A percentile compares a stretch with the other conserved stretches of the same genome.
Conservation (phyloP, 2,888 invertebrate species). For the Panopea generosa region DNA sequence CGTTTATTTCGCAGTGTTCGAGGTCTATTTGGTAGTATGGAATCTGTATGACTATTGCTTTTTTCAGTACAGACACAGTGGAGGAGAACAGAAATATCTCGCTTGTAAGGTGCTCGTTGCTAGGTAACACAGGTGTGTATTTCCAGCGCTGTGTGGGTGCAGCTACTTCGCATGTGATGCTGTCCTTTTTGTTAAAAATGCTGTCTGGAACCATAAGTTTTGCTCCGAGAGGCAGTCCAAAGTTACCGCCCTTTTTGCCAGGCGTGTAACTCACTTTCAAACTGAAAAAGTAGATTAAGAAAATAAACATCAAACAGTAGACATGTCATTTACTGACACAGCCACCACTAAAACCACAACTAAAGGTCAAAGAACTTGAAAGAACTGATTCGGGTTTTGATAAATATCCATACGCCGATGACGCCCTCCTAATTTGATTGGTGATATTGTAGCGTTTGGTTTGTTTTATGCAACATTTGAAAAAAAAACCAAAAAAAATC, state of each 20-base stretch:
- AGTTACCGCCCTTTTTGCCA: conserved; percentile 81
- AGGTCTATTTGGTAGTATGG: conserved; percentile 74
- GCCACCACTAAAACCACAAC: no score
- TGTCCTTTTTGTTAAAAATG: conserved; percentile 77
- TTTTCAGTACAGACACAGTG: conserved; percentile 68
- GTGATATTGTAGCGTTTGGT: no score
- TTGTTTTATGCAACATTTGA: no score
- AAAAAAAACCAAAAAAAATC: no score
- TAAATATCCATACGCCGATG: no score
- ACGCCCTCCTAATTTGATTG: no score
- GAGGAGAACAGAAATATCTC: conserved; percentile 76
- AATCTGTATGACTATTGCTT: conserved; percentile 71
- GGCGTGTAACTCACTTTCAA: conserved; percentile 74
- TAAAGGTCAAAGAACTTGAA: no score
- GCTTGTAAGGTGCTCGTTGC: conserved; percentile 73
- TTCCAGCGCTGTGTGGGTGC: conserved; percentile 77
- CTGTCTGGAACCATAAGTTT: conserved; percentile 78
- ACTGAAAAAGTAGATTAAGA: conserved; percentile 53
- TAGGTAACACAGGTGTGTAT: conserved; percentile 65
- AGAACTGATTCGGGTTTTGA: no score
- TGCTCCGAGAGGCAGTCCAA: conserved; percentile 80
- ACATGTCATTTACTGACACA: no score
- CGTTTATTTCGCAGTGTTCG: conserved; percentile 76
- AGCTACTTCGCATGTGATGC: conserved; percentile 76
- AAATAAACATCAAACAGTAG: no score